Conservation (phyloP, 1,140 invertebrate genomes). For the Drosophila nigromelanica region DNA sequence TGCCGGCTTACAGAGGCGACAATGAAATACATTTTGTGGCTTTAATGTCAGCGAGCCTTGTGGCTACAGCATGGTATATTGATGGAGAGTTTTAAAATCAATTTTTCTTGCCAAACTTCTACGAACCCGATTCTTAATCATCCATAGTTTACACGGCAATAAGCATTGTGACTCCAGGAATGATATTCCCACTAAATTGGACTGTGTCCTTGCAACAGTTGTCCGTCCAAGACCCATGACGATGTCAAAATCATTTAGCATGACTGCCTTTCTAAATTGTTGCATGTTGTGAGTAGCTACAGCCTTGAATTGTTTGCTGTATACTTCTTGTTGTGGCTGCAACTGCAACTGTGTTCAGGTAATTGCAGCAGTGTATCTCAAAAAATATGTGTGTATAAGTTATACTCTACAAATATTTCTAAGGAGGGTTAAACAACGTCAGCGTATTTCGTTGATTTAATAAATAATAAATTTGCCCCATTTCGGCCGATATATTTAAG, state of each 20-base stretch:
- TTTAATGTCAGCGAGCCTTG: constrained; percentile 17
- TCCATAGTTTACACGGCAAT: not conserved
- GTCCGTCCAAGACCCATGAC: constrained; percentile 36
- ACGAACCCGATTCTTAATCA: not conserved
- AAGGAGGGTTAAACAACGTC: too few relatives aligned
- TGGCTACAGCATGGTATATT: too few relatives aligned
- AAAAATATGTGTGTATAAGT: not conserved
- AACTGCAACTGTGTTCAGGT: not conserved
- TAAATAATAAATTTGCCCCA: too few relatives aligned
- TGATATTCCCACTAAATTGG: constrained; percentile 10
- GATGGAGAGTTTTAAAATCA: not conserved
- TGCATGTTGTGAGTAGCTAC: constrained; percentile 18
- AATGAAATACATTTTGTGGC: constrained; percentile 21
- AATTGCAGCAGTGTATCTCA: not conserved
- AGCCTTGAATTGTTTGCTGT: constrained; percentile 46
- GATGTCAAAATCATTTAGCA: constrained; percentile 36
- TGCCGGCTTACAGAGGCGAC: constrained; percentile 31
- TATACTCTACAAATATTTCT: too few relatives aligned
- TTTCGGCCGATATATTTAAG: too few relatives aligned
- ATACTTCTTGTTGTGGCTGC: constrained; percentile 7
- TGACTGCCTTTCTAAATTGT: constrained; percentile 57
- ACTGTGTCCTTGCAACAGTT: constrained; percentile 39
- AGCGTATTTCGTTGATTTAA: too few relatives aligned
- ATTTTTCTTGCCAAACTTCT: not conserved
- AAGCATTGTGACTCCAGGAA: too few relatives aligned